Percentiles rank a stretch among this genome's conserved stretches.
Conservation (phyloP, 2,888 invertebrate species). For the Diaprepes abbreviatus region DNA sequence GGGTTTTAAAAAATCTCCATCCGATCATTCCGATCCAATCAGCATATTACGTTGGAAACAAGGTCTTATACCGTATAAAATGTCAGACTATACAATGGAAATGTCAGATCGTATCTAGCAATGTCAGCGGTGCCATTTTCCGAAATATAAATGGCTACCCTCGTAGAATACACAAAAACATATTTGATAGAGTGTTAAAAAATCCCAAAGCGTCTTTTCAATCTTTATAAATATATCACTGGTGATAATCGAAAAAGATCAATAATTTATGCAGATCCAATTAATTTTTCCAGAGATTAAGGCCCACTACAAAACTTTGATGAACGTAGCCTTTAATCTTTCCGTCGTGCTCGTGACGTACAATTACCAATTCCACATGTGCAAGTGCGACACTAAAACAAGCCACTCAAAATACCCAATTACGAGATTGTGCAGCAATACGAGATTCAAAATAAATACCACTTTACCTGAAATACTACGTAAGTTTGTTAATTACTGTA, state of each 20-base stretch:
- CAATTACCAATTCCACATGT: slow-evolving; percentile 21
- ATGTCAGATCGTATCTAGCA: too few relatives aligned
- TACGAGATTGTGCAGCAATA: slow-evolving; percentile 39
- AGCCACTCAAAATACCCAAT: slow-evolving; percentile 43
- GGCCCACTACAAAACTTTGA: not conserved
- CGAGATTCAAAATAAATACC: slow-evolving; percentile 44
- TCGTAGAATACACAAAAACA: too few relatives aligned
- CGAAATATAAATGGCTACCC: too few relatives aligned
- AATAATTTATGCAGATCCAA: not conserved
- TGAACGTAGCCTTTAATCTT: slow-evolving; percentile 6
- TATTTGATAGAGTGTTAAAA: too few relatives aligned
- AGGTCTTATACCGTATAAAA: too few relatives aligned
- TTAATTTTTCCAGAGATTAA: not conserved
- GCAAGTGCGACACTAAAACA: slow-evolving; percentile 31
- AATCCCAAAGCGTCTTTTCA: too few relatives aligned
- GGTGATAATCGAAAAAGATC: not conserved
- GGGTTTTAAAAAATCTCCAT: too few relatives aligned
- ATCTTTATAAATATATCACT: too few relatives aligned
- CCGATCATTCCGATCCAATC: too few relatives aligned
- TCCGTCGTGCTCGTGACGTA: slow-evolving; percentile 2
- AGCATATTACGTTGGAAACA: too few relatives aligned
- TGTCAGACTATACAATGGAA: too few relatives aligned
- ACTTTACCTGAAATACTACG: slow-evolving; percentile 45
- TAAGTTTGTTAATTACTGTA: slow-evolving; percentile 46
- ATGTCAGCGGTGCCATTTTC: too few relatives aligned